Percentiles rank a stretch among this genome's conserved stretches.
These are phyloP conservation scores for Aplidium turbinatum DNA, from an alignment of 23 tunicate genomes.

Conservation along the genomic window DNA sequence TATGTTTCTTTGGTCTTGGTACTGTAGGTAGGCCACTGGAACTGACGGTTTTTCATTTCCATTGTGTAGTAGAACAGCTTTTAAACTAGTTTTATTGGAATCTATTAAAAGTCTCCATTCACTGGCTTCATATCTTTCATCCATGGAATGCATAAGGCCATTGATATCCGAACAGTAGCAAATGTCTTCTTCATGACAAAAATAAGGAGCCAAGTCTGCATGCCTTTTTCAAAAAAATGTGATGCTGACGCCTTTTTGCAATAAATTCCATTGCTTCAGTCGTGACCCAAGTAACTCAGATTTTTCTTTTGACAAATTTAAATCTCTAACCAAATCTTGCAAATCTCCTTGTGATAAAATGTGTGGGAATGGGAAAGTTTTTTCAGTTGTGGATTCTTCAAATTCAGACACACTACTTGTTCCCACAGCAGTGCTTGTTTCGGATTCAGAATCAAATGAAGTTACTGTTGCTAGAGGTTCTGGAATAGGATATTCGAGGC, in stretches of 20 bases:
- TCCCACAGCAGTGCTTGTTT: constrained; percentile 22
- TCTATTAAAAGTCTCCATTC: constrained; percentile 37
- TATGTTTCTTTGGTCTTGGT: too few relatives aligned
- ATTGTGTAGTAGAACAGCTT: too few relatives aligned
- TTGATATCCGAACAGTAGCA: constrained; percentile 6
- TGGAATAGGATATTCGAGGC: constrained; percentile 5
- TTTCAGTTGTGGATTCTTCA: constrained; percentile 1
- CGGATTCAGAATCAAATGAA: constrained; percentile 12
- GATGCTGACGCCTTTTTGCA: constrained; percentile 5
- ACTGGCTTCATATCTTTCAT: background rate
- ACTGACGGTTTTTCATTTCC: too few relatives aligned
- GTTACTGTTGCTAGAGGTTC: background rate
- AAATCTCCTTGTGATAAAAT: constrained; percentile 16
- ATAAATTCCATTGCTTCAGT: constrained; percentile 25
- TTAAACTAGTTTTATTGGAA: too few relatives aligned
- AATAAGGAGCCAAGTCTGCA: too few relatives aligned
- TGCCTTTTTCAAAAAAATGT: constrained; percentile 10
- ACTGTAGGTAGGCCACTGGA: too few relatives aligned
- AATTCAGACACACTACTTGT: constrained; percentile 26
- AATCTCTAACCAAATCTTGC: constrained; percentile 25
- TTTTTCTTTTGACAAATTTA: constrained; percentile 25
- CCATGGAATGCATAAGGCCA: constrained; percentile 12
- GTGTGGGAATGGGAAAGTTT: background rate
- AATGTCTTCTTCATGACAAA: background rate
- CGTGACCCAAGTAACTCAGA: constrained; percentile 25